Base-by-base conservation (phyloP, 2,113 vertebrate genomes). In the Lynx canadensis region DNA sequence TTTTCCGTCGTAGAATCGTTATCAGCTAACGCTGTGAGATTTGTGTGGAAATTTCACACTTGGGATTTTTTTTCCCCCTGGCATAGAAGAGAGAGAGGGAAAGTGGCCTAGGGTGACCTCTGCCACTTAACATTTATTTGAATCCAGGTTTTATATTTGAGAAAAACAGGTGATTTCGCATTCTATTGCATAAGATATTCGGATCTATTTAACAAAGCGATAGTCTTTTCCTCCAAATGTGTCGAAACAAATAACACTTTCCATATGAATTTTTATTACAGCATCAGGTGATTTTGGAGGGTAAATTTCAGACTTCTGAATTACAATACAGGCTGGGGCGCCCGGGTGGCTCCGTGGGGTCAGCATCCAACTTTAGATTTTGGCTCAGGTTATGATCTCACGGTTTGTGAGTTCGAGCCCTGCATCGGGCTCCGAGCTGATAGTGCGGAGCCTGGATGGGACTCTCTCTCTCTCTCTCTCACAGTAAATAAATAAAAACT, bases 221-320 rank as follows among this genome's bases (percentile, higher is more conserved):
- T 6, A 15, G 60, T 52, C 21, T 94, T 97, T 97, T n/a, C 18
- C 38, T 80, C 9, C 55, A 84, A 74, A 86, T 18, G 7, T 23
- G 80, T 50, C 60, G 80, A 93, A 84, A 55, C 36, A 96, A 83
- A 91, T 63, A 79, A 9, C 15, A 95, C 33, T 83, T 95, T 83
- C 63, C 73, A 66, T 16, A 92, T 73, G 60, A 6, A 73, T 82
- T 93, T 95, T 65, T 92, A 80, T 90, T 88, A 86, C 11, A 74
- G n/a, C 73, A 84, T 91, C 52, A 69, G 86, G 86, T 52, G 36
- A 92, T 83, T 92, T 71, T 55, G 66, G 23, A 94, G 57, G 41
- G 27, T 65, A 41, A 63, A 65, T 73, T 94, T 98, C 69, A 86
- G 80, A 87, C 76, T 94, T 87, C 21, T 71, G 68, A 86, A 90